These are phyloP conservation scores for Nebria ingens DNA, from an alignment of 1,140 invertebrate genomes.

Conservation along the genomic window DNA sequence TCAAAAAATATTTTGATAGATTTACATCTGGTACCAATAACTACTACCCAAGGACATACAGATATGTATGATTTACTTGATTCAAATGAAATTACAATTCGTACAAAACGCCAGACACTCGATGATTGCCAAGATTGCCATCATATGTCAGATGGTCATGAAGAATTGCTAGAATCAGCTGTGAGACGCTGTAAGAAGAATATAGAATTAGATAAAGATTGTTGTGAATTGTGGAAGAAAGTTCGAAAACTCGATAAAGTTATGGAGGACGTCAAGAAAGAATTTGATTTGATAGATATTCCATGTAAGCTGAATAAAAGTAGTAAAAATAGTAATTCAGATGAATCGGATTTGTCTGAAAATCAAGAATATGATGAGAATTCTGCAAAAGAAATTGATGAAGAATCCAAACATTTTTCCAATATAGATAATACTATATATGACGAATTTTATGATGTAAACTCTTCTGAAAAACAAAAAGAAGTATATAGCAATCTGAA, in stretches of 20 bases:
- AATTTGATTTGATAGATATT: background rate
- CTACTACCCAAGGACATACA: background rate
- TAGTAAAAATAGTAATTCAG: background rate
- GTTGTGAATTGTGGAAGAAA: slow-evolving; percentile 1
- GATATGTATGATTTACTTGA: background rate
- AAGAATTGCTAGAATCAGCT: background rate
- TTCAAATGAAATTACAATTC: background rate
- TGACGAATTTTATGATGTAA: no score
- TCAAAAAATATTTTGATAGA: background rate
- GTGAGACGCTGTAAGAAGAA: background rate
- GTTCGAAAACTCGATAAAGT: background rate
- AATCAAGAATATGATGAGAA: background rate
- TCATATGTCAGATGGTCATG: background rate
- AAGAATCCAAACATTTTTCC: no score
- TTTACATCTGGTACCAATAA: background rate
- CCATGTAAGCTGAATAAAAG: background rate
- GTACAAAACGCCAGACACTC: background rate
- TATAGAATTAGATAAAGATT: background rate
- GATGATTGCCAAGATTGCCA: background rate
- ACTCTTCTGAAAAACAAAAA: no score
- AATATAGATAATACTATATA: no score
- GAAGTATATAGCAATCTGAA: no score
- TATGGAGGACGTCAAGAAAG: background rate
- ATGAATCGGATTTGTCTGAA: background rate
- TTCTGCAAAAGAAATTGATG: background rate